These are phyloP conservation scores for Chaetodon trifascialis DNA, from an alignment of 2,113 vertebrate species.

Conservation along the genomic window DNA sequence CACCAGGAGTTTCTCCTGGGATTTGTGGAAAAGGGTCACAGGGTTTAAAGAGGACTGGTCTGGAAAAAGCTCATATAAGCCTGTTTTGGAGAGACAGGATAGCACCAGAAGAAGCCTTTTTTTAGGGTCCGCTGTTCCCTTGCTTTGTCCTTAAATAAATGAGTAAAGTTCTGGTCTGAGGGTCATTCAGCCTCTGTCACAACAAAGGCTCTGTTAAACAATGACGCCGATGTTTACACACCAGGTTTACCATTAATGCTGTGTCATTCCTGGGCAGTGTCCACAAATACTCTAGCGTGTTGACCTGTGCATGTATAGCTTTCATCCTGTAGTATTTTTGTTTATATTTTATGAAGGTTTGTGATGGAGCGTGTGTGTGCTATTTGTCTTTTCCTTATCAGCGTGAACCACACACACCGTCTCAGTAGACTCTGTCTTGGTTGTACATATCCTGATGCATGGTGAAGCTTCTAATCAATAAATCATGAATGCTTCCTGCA, in stretches of 20 bases:
- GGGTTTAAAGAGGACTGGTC: constrained; percentile 39
- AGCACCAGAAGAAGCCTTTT: constrained; percentile 50
- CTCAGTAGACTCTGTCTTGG: constrained; percentile 7
- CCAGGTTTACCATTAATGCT: constrained; percentile 9
- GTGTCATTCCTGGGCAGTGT: constrained; percentile 35
- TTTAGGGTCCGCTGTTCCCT: neutral
- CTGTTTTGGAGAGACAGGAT: constrained; percentile 32
- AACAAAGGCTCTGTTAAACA: constrained; percentile 61
- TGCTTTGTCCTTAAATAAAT: constrained; percentile 67
- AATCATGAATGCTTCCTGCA: constrained; percentile 55
- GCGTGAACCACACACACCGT: neutral
- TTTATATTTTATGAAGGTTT: neutral
- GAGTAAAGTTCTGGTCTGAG: constrained; percentile 74
- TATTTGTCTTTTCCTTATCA: constrained; percentile 22
- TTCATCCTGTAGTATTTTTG: constrained; percentile 2
- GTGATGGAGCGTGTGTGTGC: neutral
- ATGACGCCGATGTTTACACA: constrained; percentile 43
- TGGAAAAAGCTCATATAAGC: constrained; percentile 50
- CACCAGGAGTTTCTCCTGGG: constrained; percentile 19
- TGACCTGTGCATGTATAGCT: neutral
- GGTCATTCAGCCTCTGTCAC: constrained; percentile 40
- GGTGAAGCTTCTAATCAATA: constrained; percentile 54
- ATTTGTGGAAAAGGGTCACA: constrained; percentile 32
- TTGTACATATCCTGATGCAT: constrained; percentile 32
- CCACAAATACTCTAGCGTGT: constrained; percentile 18